Evolutionary conservation across 2,888 invertebrate species (phyloP).

Genomic region (Loripinus fragilis): DNA sequence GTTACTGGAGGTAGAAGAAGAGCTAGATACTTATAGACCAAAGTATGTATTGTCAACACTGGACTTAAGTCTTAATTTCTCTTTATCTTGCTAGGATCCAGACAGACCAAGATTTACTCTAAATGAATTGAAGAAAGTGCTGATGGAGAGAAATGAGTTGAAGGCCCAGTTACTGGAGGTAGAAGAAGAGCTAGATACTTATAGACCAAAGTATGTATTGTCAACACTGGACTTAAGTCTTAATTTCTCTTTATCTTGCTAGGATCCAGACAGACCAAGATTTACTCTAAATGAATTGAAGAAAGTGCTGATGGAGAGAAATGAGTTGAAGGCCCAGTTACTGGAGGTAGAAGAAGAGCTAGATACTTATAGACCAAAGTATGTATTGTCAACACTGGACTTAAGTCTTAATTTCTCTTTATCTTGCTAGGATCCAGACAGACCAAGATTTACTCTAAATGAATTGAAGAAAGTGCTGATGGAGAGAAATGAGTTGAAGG

Average conservation of each 20-base stretch:
- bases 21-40: slow-evolving; percentile 90
- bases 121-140: slow-evolving; percentile 92
- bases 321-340: slow-evolving; percentile 95
- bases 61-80: too few species aligned
- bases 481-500: slow-evolving; percentile 96
- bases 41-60: too few species aligned
- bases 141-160: slow-evolving; percentile 96
- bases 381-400: too few species aligned
- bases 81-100: slow-evolving; percentile 70
- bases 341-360: slow-evolving; percentile 97
- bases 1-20: slow-evolving; percentile 96
- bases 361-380: slow-evolving; percentile 88
- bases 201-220: slow-evolving; percentile 87
- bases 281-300: slow-evolving; percentile 93
- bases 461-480: slow-evolving; percentile 94
- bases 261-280: slow-evolving; percentile 88
- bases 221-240: too few species aligned
- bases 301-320: slow-evolving; percentile 95
- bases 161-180: slow-evolving; percentile 95
- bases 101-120: slow-evolving; percentile 93
- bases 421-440: slow-evolving; percentile 84
- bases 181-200: slow-evolving; percentile 94
- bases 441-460: slow-evolving; percentile 92
- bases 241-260: slow-evolving; percentile 64
- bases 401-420: too few species aligned